Percentiles rank a stretch among this genome's conserved stretches.
Evolutionary conservation across 2,797 vertebrate species (phyloP).

Genomic region (Aulostomus chinensis): DNA sequence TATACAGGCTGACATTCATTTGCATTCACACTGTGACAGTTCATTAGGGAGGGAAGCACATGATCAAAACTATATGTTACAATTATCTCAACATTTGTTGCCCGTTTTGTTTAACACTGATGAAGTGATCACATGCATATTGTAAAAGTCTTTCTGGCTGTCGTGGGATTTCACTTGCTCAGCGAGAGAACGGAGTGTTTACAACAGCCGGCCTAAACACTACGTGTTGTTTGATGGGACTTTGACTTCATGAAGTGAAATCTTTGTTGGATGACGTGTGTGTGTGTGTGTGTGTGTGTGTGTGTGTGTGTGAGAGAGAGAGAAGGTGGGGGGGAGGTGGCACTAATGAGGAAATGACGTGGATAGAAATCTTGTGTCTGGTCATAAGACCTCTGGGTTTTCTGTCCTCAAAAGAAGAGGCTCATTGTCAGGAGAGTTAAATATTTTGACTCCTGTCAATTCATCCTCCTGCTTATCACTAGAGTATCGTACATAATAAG

Average conservation of each 20-base stretch:
- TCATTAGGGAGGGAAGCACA: conserved; percentile 32
- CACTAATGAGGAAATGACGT: conserved; percentile 32
- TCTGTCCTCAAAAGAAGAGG: conserved; percentile 12
- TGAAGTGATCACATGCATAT: no score
- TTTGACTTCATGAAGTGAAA: no score
- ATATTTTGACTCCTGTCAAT: conserved; percentile 8
- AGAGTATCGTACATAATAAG: no score
- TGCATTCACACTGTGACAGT: conserved; percentile 30
- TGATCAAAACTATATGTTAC: conserved; percentile 42
- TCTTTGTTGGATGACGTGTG: conserved; percentile 3
- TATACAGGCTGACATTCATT: conserved; percentile 32
- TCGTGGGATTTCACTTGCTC: neutral
- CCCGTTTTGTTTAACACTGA: conserved; percentile 18
- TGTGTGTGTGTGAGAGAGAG: neutral
- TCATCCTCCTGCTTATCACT: neutral
- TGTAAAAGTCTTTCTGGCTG: neutral
- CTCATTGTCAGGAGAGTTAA: conserved; percentile 11
- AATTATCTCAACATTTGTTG: conserved; percentile 29
- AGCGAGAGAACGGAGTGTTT: conserved; percentile 23
- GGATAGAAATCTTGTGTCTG: conserved; percentile 37
- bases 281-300: neutral
- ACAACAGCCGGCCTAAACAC: neutral
- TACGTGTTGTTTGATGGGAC: no score
- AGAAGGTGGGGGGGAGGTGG: no score
- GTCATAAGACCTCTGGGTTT: conserved; percentile 52